phyloP scores from a whole-genome alignment of 2,113 vertebrate genomes.

The Scatophagus argus region DNA sequence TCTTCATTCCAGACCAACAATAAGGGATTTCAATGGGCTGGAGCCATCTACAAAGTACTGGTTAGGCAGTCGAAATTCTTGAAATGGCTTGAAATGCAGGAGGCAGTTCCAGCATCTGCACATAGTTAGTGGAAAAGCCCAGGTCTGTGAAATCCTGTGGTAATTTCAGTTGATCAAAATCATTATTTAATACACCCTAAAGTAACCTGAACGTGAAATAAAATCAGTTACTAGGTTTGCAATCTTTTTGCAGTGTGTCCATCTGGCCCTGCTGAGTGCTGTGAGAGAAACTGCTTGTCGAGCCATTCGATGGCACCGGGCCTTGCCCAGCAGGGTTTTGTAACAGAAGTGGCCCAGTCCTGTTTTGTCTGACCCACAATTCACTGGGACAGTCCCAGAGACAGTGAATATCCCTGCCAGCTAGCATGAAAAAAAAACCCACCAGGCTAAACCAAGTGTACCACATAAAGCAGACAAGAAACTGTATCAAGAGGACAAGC shows the following conservation, averaged over 20 bases:
- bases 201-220: slow-evolving; percentile 10
- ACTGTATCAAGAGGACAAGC: slow-evolving; percentile 38
- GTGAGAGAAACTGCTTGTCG: slow-evolving; percentile 14
- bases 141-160: too few relatives aligned
- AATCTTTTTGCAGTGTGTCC: slow-evolving; percentile 50
- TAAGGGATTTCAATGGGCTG: not conserved
- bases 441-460: slow-evolving; percentile 25
- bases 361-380: slow-evolving; percentile 75
- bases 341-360: slow-evolving; percentile 57
- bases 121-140: too few relatives aligned
- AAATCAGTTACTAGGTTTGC: slow-evolving; percentile 18
- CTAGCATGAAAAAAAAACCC: slow-evolving; percentile 22
- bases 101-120: not conserved
- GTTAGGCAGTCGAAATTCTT: not conserved
- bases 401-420: slow-evolving; percentile 38
- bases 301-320: slow-evolving; percentile 42
- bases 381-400: slow-evolving; percentile 49
- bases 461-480: slow-evolving; percentile 38
- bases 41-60: not conserved
- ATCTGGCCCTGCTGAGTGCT: slow-evolving; percentile 54
- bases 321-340: slow-evolving; percentile 51
- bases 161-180: not conserved
- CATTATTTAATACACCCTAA: not conserved
- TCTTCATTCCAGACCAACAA: not conserved
- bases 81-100: not conserved